Percentiles rank a stretch among this genome's conserved stretches.
These are phyloP conservation scores for Artemia franciscana DNA, from an alignment of 1,140 invertebrate species.

Conservation along the genomic window DNA sequence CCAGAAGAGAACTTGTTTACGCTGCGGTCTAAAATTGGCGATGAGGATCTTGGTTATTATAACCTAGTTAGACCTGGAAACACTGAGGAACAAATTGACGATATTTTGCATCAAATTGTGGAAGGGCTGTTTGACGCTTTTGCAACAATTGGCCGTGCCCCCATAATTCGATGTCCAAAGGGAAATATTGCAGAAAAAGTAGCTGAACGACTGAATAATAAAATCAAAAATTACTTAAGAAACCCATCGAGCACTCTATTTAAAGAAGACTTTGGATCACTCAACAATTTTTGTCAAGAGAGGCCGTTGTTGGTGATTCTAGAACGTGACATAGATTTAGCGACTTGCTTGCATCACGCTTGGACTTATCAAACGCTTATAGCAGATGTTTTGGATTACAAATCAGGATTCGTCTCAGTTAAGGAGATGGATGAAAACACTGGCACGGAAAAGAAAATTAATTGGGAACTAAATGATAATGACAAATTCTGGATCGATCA, in stretches of 20 bases:
- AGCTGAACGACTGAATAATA: constrained; percentile 87
- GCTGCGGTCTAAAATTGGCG: constrained; percentile 70
- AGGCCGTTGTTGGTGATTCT: constrained; percentile 74
- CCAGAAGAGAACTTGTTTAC: constrained; percentile 95
- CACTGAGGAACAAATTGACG: constrained; percentile 86
- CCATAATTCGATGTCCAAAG: constrained; percentile 79
- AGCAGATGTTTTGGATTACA: constrained; percentile 78
- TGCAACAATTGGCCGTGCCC: constrained; percentile 78
- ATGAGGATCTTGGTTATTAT: constrained; percentile 78
- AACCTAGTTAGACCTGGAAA: constrained; percentile 58
- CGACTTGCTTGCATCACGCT: constrained; percentile 91
- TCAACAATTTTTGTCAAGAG: constrained; percentile 38
- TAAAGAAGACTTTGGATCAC: constrained; percentile 48
- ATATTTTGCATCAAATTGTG: constrained; percentile 78
- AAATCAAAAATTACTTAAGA: constrained; percentile 82
- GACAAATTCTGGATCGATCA: constrained; percentile 82
- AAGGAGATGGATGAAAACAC: constrained; percentile 33
- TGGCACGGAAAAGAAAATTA: no score
- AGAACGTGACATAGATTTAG: constrained; percentile 87
- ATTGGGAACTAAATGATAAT: constrained; percentile 64
- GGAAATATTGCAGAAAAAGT: constrained; percentile 97
- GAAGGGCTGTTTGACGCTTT: constrained; percentile 93
- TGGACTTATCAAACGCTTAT: constrained; percentile 97
- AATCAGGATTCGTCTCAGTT: constrained; percentile 62
- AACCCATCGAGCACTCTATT: constrained; percentile 91